These are phyloP conservation scores for Pelmatolapia mariae DNA, from an alignment of 2,113 vertebrate genomes.

Conservation along the genomic window DNA sequence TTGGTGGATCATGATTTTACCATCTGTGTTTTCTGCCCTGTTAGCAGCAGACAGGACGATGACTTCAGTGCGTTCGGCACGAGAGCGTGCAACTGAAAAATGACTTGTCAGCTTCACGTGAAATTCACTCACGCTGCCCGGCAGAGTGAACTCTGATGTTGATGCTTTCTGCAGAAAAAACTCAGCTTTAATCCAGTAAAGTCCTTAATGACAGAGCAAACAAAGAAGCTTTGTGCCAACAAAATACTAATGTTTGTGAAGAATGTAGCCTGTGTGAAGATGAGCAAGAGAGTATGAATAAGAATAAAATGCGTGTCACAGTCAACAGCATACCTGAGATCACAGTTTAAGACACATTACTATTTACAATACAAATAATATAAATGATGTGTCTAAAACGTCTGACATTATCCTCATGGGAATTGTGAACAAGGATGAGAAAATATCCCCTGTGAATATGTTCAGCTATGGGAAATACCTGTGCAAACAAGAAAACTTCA, in stretches of 20 bases:
- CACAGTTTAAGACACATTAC: neutral
- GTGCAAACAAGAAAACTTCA: neutral
- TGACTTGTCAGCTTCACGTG: neutral
- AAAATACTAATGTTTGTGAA: neutral
- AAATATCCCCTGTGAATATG: neutral
- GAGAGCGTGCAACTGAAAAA: neutral
- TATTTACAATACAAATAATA: neutral
- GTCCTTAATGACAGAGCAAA: neutral
- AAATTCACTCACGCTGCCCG: neutral
- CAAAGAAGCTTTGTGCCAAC: neutral
- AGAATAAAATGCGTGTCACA: neutral
- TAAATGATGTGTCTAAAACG: neutral
- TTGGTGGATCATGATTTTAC: neutral
- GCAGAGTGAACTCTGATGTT: neutral
- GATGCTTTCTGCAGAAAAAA: neutral
- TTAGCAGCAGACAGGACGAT: neutral
- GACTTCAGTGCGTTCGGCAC: neutral
- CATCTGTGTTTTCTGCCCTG: constrained; percentile 14
- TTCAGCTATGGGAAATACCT: neutral
- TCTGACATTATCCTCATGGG: neutral
- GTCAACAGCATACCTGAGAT: neutral
- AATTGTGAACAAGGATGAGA: neutral
- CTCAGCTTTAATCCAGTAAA: neutral
- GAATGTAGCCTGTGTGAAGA: neutral
- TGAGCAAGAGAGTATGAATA: neutral